Base-by-base conservation (phyloP, 2,888 invertebrate genomes). In the Biston stratarius region DNA sequence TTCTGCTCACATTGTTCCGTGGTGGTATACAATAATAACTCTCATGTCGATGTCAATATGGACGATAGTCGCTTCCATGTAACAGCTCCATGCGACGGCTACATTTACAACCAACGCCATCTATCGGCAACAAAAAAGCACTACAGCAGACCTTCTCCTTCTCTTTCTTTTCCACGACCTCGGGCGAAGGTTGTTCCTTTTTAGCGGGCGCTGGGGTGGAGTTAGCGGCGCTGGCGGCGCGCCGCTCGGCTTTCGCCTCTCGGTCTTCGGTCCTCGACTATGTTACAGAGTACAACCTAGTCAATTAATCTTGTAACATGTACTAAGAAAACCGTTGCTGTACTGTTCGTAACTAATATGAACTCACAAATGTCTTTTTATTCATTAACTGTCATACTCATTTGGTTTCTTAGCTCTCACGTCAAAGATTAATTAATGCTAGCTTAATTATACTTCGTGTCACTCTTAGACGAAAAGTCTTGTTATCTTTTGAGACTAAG, bases 91-190 rank as follows among this genome's bases (percentile, higher is more conserved):
- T 48, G 59, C 59, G 24, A 49, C 59, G 40, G 48, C 52, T 61
- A 66, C 59, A 57, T 48, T 36, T 61, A 69, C 48, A 40, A 61
- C 36, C 61, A 73, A 58, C 65, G 67, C 67, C 65, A 70, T 70
- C 71, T 72, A 73, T 57, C 49, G 53, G 15, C 75, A 73, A 74
- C 40, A 71, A 53, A 40, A 63, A 57, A 69, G 67, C 57, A 56
- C 67, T 67, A 71, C 57, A 67, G 70, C 78, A 72, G 73, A 82
- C 82, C 80, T 82, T 81, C 60, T 84, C 84, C 68, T 81, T 85
- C 49, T 79, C 79, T 69, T 71, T 75, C 68, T 74, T 76, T 49
- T 79, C 81, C 66, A 74, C 74, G 65, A 69, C 69, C 53, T 84
- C 87, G 15, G 87, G 85, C 69, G 84, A 83, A 53, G 73, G 76